Conservation (phyloP, 2,888 invertebrate species). For the Barypeithes pellucidus region DNA sequence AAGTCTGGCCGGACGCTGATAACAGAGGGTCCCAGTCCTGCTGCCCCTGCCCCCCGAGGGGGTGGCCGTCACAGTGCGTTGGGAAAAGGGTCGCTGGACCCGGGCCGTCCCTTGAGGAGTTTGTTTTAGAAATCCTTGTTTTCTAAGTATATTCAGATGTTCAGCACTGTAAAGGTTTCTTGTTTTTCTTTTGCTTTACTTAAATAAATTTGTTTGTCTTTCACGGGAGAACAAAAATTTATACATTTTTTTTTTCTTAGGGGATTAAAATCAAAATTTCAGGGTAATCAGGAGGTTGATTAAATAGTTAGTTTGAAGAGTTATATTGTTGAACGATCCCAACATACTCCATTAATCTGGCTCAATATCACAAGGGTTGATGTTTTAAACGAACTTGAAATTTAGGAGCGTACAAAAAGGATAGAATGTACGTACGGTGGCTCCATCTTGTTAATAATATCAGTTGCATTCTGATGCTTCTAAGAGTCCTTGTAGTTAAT, state of each 20-base stretch:
- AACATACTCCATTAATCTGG: no score
- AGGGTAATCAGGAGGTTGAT: no score
- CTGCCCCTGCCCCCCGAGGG: constrained; percentile 27
- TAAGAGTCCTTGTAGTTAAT: no score
- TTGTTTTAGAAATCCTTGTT: constrained; percentile 54
- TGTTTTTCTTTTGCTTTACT: constrained; percentile 44
- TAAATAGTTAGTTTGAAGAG: no score
- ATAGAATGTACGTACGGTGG: no score
- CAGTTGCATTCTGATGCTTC: no score
- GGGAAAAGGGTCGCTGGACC: constrained; percentile 54
- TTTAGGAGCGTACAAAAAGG: no score
- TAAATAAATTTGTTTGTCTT: constrained; percentile 34
- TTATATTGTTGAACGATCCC: no score
- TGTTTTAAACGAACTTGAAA: no score
- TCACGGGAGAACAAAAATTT: not conserved
- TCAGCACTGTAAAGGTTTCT: constrained; percentile 47
- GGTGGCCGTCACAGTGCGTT: constrained; percentile 42
- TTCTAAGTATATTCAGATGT: constrained; percentile 52
- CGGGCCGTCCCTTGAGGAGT: constrained; percentile 51
- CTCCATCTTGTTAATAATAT: no score
- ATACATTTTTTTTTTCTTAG: not conserved
- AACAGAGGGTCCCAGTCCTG: constrained; percentile 66
- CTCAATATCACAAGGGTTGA: no score
- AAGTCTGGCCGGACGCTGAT: constrained; percentile 71
- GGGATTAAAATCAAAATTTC: no score